These are phyloP conservation scores for Scolopax mira DNA, from an alignment of 2,113 vertebrate species.

Conservation along the genomic window DNA sequence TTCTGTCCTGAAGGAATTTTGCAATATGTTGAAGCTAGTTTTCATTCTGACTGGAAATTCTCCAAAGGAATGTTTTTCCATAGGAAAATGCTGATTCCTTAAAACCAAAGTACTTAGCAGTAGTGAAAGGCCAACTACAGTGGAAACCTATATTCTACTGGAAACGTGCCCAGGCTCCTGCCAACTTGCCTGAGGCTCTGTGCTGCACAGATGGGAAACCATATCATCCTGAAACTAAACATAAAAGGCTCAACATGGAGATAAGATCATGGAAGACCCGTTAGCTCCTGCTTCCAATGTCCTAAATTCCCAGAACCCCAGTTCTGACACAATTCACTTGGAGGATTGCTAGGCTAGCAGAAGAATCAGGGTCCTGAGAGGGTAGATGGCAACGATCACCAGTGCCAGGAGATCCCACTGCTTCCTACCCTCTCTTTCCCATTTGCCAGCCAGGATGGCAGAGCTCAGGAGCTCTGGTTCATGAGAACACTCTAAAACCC, in stretches of 20 bases:
- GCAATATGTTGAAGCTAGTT: neutral
- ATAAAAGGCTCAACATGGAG: neutral
- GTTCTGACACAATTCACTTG: neutral
- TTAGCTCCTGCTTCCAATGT: neutral
- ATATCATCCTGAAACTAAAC: neutral
- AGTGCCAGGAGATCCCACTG: neutral
- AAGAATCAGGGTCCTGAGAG: neutral
- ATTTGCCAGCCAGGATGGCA: neutral
- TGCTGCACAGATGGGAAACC: neutral
- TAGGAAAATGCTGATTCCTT: conserved; percentile 51
- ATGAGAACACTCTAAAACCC: neutral
- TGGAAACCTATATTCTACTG: conserved; percentile 5
- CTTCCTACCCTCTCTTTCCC: neutral
- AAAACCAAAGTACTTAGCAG: neutral
- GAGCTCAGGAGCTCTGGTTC: neutral
- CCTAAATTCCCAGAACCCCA: neutral
- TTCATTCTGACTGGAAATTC: conserved; percentile 26
- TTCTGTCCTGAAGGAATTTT: neutral
- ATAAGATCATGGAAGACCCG: neutral
- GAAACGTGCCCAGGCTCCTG: neutral
- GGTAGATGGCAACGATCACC: rapidly evolving
- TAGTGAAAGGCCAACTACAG: neutral
- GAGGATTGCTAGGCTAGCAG: neutral
- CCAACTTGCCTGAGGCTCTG: neutral
- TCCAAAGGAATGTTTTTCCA: conserved; percentile 55